These are phyloP conservation scores for Amphilophus citrinellus DNA, from an alignment of 2,113 vertebrate species.

Conservation along the genomic window DNA sequence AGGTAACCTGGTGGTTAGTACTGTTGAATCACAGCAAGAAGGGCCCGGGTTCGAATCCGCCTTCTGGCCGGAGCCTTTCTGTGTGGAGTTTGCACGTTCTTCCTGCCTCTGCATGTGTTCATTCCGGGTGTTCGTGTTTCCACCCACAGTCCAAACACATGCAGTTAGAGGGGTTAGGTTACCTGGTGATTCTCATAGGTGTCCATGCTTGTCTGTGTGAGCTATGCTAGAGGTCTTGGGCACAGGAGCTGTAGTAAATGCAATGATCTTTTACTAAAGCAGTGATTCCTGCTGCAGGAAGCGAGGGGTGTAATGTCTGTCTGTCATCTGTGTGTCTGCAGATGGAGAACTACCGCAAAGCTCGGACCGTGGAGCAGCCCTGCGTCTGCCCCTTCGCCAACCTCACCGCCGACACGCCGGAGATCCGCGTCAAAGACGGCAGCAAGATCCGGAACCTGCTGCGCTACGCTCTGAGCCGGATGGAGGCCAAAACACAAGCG, in stretches of 20 bases:
- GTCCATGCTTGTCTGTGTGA: too few species aligned
- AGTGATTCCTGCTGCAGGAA: not conserved
- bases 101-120: too few species aligned
- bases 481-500: constrained; percentile 81
- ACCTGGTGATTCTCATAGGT: too few species aligned
- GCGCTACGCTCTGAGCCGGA: constrained; percentile 87
- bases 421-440: constrained; percentile 92
- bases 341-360: constrained; percentile 94
- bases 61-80: too few species aligned
- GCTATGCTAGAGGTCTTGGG: too few species aligned
- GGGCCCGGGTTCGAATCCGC: too few species aligned
- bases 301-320: not conserved
- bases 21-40: too few species aligned
- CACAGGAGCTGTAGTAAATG: not conserved
- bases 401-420: constrained; percentile 85
- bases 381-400: constrained; percentile 82
- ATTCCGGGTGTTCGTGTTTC: too few species aligned
- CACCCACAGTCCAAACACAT: too few species aligned
- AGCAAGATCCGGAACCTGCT: constrained; percentile 97
- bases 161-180: too few species aligned
- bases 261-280: not conserved
- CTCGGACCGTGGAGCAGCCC: constrained; percentile 86
- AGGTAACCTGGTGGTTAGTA: too few species aligned
- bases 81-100: too few species aligned
- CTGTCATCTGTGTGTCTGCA: constrained; percentile 40